phyloP scores from a whole-genome alignment of 2,888 invertebrate genomes.

The Amphipoea oculea region DNA sequence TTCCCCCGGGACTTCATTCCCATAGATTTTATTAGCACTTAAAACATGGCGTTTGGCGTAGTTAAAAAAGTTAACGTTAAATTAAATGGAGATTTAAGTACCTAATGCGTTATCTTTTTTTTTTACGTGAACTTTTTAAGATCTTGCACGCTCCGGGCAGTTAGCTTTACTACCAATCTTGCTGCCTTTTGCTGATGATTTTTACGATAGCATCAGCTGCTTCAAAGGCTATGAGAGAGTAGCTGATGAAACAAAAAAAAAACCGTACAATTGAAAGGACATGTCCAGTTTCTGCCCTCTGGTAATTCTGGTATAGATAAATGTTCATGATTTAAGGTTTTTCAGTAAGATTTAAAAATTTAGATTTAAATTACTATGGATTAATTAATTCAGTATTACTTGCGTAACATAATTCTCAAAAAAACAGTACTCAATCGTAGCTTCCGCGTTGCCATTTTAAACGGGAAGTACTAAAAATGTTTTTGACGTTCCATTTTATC shows the following conservation, averaged over 20 bases:
- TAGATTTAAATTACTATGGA: no score
- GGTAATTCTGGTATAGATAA: no score
- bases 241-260: neutral
- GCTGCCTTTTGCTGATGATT: neutral
- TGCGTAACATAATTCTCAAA: no score
- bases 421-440: no score
- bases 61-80: neutral
- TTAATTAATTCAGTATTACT: no score
- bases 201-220: neutral
- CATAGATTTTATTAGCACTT: conserved; percentile 28
- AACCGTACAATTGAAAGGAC: neutral
- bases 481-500: no score
- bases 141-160: neutral
- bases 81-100: neutral
- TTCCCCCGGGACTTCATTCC: conserved; percentile 4
- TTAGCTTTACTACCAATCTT: neutral
- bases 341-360: no score
- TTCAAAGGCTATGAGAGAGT: no score
- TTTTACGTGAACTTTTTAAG: neutral
- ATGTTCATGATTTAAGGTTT: no score
- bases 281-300: no score
- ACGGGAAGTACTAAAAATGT: no score
- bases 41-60: neutral
- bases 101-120: neutral
- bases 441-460: no score